phyloP scores from a whole-genome alignment of 2,888 invertebrate genomes.

The Argyresthia albistria region DNA sequence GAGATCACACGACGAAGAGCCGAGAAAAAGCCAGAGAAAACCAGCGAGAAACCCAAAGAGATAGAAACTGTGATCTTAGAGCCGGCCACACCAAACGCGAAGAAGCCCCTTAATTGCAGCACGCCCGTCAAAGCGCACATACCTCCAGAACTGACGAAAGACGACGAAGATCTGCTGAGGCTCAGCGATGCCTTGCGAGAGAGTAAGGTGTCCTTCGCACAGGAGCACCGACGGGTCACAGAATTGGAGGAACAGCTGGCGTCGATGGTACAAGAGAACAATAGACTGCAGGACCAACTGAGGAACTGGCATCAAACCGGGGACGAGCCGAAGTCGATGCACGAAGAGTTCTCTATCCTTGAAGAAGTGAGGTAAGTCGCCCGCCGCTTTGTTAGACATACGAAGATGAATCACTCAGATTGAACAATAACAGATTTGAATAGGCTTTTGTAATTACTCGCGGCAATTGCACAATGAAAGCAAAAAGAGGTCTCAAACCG shows the following conservation, averaged over 20 bases:
- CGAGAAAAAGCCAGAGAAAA: slow-evolving; percentile 56
- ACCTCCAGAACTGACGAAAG: slow-evolving; percentile 64
- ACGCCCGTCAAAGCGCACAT: slow-evolving; percentile 43
- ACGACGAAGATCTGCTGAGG: slow-evolving; percentile 65
- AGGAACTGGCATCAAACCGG: slow-evolving; percentile 75
- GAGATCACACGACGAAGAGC: slow-evolving; percentile 73
- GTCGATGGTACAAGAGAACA: slow-evolving; percentile 79
- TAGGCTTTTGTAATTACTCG: too few relatives aligned
- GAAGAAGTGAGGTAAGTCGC: slow-evolving; percentile 86
- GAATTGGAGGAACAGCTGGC: slow-evolving; percentile 86
- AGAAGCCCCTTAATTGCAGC: slow-evolving; percentile 37
- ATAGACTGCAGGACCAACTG: slow-evolving; percentile 78
- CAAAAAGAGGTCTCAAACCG: too few relatives aligned
- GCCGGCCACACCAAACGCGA: slow-evolving; percentile 26
- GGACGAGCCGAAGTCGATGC: slow-evolving; percentile 85
- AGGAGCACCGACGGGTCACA: slow-evolving; percentile 80
- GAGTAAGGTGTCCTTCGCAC: slow-evolving; percentile 75
- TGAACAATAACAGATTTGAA: background rate
- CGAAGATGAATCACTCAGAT: background rate
- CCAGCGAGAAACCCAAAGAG: slow-evolving; percentile 54
- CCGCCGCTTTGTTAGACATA: slow-evolving; percentile 4
- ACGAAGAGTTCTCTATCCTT: slow-evolving; percentile 86
- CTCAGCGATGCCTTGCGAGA: slow-evolving; percentile 81
- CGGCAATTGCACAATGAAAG: too few relatives aligned
- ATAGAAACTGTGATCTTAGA: slow-evolving; percentile 33